Conservation (phyloP, 1,140 invertebrate genomes). For the Macrocentrus cingulum region DNA sequence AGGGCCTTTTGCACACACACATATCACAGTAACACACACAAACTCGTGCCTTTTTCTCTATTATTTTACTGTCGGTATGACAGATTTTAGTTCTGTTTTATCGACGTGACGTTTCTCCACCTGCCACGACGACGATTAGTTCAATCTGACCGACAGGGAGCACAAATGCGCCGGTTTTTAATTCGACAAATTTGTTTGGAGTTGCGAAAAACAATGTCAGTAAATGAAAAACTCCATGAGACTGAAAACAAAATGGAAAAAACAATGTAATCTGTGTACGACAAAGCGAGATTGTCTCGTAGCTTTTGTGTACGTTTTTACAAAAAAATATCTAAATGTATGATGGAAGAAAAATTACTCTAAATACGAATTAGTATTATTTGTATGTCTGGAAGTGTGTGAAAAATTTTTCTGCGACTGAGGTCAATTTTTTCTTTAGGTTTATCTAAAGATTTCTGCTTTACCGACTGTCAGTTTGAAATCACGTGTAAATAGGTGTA, state of each 20-base stretch:
- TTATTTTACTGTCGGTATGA: too few species aligned
- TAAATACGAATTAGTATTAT: slow-evolving; percentile 34
- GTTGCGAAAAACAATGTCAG: slow-evolving; percentile 1
- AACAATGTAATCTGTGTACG: too few species aligned
- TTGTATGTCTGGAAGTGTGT: slow-evolving; percentile 24
- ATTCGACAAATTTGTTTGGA: too few species aligned
- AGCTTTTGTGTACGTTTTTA: slow-evolving; percentile 55
- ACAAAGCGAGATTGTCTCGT: slow-evolving; percentile 54
- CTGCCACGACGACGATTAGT: neutral
- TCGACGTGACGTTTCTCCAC: too few species aligned
- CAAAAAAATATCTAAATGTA: slow-evolving; percentile 31
- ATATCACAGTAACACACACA: too few species aligned
- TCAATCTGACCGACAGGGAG: neutral
- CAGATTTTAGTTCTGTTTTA: too few species aligned
- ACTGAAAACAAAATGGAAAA: slow-evolving; percentile 56
- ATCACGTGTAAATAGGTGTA: slow-evolving; percentile 43
- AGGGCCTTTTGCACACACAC: too few species aligned
- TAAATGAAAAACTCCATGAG: slow-evolving; percentile 48
- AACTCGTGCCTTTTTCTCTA: neutral
- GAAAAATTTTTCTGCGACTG: slow-evolving; percentile 13
- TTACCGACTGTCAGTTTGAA: neutral
- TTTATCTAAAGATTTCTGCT: neutral
- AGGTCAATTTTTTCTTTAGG: neutral
- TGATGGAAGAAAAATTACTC: slow-evolving; percentile 22
- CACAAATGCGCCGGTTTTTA: too few species aligned